Base-by-base conservation (phyloP, 2,888 invertebrate genomes). In the Danaus chrysippus region DNA sequence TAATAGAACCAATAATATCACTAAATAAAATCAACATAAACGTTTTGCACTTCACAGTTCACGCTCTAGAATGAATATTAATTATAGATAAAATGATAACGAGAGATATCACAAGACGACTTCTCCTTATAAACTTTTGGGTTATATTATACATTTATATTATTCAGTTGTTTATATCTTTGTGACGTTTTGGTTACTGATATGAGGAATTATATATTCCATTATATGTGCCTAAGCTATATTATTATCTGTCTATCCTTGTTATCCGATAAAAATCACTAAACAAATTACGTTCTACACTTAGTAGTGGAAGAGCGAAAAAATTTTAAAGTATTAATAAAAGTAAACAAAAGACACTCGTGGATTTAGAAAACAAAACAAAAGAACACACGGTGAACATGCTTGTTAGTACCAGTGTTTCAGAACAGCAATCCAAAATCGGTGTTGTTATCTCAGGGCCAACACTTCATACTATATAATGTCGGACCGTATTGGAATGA, bases 401-500 rank as follows among this genome's bases (percentile, higher is more conserved):
- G 66, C 66, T 54, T 17, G 58, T 66, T 67, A 67, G 60, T 67
- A 55, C 11, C 53, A 42, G 49, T 49, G 49, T 10, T 17, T 17
- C 49, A 49, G 17, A 34, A 15, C n/a, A 17, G 49, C 15, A 76
- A 41, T 42, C 54, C 15, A 56, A 64, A 46, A 58, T 57, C 56
- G 34, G 56, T 61, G 54, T 59, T 66, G 56, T 55, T 66, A 62
- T 62, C 15, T 13, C 62, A 61, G 56, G 43, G 54, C 59, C 60
- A 67, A 61, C 58, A 62, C 60, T 56, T 61, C 13, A 53, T 62
- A 42, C 10, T 19, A 49, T 55, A 61, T 54, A 41, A 54, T 42
- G 76, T 91, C 94, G 93, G 93, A 95, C 95, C 93, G 93, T 91
- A 76, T 89, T 92, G 81, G 92, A 86, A 86, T 94, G 93, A 71